Conservation (phyloP, 2,797 vertebrate genomes). For the Austrolebias charrua region DNA sequence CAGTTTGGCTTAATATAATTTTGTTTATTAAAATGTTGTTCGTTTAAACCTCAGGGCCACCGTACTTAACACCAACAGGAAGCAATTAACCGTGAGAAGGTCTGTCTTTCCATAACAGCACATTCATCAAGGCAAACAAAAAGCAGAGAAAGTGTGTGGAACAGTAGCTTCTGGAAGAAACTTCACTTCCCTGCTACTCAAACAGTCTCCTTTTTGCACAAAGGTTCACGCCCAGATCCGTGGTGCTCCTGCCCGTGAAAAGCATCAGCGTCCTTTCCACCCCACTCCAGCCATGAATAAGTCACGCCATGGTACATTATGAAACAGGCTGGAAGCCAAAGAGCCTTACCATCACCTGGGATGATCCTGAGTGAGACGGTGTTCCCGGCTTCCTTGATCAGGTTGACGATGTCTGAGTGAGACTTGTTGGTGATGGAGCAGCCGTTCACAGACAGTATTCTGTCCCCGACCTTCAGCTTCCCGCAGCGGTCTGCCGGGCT, state of each 20-base stretch:
- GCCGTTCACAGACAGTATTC: constrained; percentile 95
- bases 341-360: constrained; percentile 91
- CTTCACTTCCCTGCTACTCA: constrained; percentile 40
- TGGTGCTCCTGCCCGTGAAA: constrained; percentile 46
- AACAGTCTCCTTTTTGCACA: constrained; percentile 44
- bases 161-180: constrained; percentile 24
- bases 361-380: constrained; percentile 98
- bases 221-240: constrained; percentile 51
- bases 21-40: no score
- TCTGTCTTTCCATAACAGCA: background rate
- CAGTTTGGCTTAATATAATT: no score
- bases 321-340: constrained; percentile 41
- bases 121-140: constrained; percentile 14
- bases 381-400: constrained; percentile 99
- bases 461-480: constrained; percentile 98
- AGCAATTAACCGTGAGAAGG: constrained; percentile 31
- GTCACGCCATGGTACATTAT: constrained; percentile 59
- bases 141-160: background rate
- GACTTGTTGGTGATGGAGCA: constrained; percentile 99
- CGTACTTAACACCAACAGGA: constrained; percentile 1
- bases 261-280: constrained; percentile 56
- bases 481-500: constrained; percentile 98
- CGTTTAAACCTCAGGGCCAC: no score
- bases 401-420: constrained; percentile 99
- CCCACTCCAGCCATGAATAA: constrained; percentile 65